Base-by-base conservation (phyloP, 2,113 vertebrate species). In the Isichthys henryi region DNA sequence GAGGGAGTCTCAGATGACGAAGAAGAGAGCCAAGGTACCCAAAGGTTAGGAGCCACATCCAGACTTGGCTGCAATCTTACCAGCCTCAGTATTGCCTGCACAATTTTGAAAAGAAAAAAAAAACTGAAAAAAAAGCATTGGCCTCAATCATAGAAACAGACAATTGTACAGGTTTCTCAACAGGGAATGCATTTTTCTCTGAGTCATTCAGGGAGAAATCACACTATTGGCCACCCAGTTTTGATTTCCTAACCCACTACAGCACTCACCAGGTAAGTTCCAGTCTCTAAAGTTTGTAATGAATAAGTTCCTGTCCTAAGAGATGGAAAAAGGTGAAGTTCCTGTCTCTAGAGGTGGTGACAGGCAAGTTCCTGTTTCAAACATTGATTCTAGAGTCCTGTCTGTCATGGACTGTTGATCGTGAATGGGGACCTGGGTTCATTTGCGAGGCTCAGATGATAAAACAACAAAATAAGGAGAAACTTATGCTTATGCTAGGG, bases 21-120 rank as follows among this genome's bases (percentile, higher is more conserved):
- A 95, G 91, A 80, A 95, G 91, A 80, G 96, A 49, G 93, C n/a
- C 95, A 50, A 95, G 94, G 58, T 96, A 97, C 91, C 94, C 96
- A 3, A 96, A 96, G 96, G 96, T 96, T 0, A 31, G 21, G 10
- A 35, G 39, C 15, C 52, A 19, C n/a, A 19, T 56, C 10, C 43
- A 50, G 4, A 48, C 83, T n/a, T 86, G 83, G 48, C 74, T 80
- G 35, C 35, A 86, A n/a, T 13, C 43, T 11, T 84, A n/a, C 23
- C 82, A 49, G 48, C 3, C 4, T 49, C 48, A 80, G 10, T 49
- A 6, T 86, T 21, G 27, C 13, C 11, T n/a, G 43, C 23, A 48
- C 11, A n/a, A 85, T 48, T 50, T 9, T 85, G 83, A 86, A 23
- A 46, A 83, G 17, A 46, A 21, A 83, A 83, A 46, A 15, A 45